Conservation (phyloP, 2,888 invertebrate species). For the Uloborus plumipes region DNA sequence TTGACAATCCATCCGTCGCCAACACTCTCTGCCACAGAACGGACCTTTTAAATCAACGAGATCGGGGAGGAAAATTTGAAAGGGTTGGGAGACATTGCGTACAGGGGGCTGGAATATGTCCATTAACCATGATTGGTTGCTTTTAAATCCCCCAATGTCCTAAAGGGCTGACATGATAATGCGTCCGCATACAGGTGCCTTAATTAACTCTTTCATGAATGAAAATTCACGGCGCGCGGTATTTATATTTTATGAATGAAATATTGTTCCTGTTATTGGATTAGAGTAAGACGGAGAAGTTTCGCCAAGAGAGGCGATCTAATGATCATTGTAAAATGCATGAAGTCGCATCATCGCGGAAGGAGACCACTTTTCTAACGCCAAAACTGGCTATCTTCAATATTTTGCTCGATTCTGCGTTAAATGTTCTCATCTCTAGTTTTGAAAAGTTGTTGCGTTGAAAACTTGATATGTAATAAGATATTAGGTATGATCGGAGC, state of each 20-base stretch:
- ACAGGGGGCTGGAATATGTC: conserved; percentile 14
- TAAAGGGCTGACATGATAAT: conserved; percentile 60
- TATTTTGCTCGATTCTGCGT: too few species aligned
- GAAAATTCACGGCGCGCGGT: conserved; percentile 54
- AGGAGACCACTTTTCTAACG: too few species aligned
- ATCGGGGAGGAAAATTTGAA: conserved; percentile 3
- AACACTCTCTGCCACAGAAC: conserved; percentile 23
- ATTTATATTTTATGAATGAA: conserved; percentile 63
- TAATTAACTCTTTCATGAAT: conserved; percentile 63
- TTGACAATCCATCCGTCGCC: conserved; percentile 49
- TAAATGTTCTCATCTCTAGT: too few species aligned
- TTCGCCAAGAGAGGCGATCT: neutral
- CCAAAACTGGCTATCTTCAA: too few species aligned
- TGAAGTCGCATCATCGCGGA: neutral
- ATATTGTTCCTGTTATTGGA: conserved; percentile 57
- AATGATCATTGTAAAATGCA: conserved; percentile 32
- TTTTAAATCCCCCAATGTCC: conserved; percentile 62
- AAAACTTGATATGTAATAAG: too few species aligned
- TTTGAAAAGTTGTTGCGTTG: too few species aligned
- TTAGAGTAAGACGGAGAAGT: conserved; percentile 20
- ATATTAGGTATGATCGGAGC: too few species aligned
- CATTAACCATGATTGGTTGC: conserved; percentile 64
- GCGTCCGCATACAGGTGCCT: conserved; percentile 59
- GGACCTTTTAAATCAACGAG: conserved; percentile 60
- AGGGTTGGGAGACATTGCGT: neutral